Base-by-base conservation (phyloP, 2,113 vertebrate genomes). In the Indicator indicator region DNA sequence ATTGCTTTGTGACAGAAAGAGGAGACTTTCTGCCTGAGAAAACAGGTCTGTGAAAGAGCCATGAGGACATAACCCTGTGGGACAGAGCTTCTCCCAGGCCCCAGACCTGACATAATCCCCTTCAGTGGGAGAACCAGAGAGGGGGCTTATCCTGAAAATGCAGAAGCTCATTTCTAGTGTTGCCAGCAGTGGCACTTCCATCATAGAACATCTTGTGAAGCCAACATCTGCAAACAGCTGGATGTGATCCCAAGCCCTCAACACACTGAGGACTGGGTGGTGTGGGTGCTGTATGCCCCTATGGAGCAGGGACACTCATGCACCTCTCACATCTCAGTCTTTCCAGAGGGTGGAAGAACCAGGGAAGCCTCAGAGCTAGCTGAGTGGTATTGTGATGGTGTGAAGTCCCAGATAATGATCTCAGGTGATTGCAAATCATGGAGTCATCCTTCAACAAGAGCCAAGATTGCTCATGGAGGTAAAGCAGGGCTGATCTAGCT, bases 1-100 rank as follows among this genome's bases (percentile, higher is more conserved):
- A 95, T 95, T 95, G 92, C 95, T 94, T 95, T 92, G 80, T 70
- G 84, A 30, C 91, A 88, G 88, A 87, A 93, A 93, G 80, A 21
- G n/a, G 32, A 72, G 54, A 24, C 81, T 67, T 90, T 36, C 89
- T 93, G 93, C 48, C 3, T 6, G 86, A 88, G 89, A 60, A 67
- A 76, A 93, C 10, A 73, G 58, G 56, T 86, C 52, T 58, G 78
- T 69, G 44, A 56, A 60, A 24, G 60, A 83, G 69, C 84, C 14
- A 4, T 65, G 78, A 70, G 44, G 44, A 46, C 67, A 58, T 83
- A 88, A 18, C 62, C 56, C 63, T 65, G 44, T 0, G 0, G 19
- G 32, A 30, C 60, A 69, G 76, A 54, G 68, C 16, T 81, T 89
- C 62, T 60, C 76, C 62, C 56, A 21, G 38, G 55, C 92, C 90